phyloP scores from a whole-genome alignment of 2,113 vertebrate genomes.

The Pyxicephalus adspersus region DNA sequence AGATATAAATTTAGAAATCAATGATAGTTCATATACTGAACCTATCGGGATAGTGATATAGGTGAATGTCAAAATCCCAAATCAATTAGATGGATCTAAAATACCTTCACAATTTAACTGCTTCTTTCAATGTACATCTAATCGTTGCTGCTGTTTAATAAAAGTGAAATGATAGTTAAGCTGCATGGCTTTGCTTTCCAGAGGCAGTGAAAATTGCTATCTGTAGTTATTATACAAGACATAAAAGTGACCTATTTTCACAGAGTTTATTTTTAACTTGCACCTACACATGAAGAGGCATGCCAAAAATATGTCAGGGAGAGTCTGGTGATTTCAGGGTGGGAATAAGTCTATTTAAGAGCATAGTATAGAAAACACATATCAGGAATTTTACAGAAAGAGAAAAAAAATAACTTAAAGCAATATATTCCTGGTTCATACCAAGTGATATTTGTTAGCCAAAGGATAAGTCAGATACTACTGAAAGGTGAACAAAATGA shows the following conservation, averaged over 20 bases:
- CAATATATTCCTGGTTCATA: too few relatives aligned
- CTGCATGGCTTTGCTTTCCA: slow-evolving; percentile 19
- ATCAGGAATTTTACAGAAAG: background rate
- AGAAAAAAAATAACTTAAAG: too few relatives aligned
- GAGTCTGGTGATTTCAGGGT: slow-evolving; percentile 10
- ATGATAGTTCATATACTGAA: slow-evolving; percentile 6
- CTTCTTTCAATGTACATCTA: slow-evolving; percentile 14
- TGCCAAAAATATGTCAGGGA: slow-evolving; percentile 34
- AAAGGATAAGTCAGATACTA: too few relatives aligned
- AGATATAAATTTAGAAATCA: slow-evolving; percentile 9
- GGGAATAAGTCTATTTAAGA: slow-evolving; percentile 5
- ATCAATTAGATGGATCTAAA: slow-evolving; percentile 23
- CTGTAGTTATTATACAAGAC: slow-evolving; percentile 20
- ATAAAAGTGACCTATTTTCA: slow-evolving; percentile 33
- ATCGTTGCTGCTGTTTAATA: slow-evolving; percentile 14
- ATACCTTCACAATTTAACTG: background rate
- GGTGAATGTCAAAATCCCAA: background rate
- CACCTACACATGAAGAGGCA: slow-evolving; percentile 37
- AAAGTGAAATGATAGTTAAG: slow-evolving; percentile 3
- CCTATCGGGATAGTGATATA: background rate
- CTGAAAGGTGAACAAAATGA: too few relatives aligned
- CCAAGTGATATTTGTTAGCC: too few relatives aligned
- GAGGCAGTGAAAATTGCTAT: slow-evolving; percentile 24
- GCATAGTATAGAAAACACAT: slow-evolving; percentile 17
- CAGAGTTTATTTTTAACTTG: slow-evolving; percentile 28